Percentiles rank a stretch among this genome's conserved stretches.
These are phyloP conservation scores for Eurystomus glaucurus DNA, from an alignment of 2,797 vertebrate genomes.

Conservation along the genomic window DNA sequence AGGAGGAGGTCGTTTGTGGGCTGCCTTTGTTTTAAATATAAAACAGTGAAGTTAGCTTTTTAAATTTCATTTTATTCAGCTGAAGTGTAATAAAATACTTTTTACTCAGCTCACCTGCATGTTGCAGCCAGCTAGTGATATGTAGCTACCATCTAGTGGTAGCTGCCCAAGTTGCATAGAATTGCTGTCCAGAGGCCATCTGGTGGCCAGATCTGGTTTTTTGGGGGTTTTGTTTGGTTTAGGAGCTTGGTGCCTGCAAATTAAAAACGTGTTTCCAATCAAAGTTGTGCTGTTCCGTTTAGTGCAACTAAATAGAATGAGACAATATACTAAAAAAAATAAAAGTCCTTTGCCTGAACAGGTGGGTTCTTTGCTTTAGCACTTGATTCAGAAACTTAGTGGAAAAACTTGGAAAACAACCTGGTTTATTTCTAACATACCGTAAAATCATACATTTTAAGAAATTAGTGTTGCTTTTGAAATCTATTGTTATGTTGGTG, in stretches of 20 bases:
- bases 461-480: not conserved
- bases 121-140: not conserved
- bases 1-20: rapidly evolving
- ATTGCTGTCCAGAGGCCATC: not conserved
- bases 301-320: not conserved
- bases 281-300: not conserved
- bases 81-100: not conserved
- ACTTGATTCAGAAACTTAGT: not conserved
- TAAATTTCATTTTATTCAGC: not conserved
- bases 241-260: not conserved
- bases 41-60: not conserved
- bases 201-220: not conserved
- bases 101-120: not conserved
- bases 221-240: not conserved
- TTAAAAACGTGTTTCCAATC: not conserved
- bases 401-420: not conserved
- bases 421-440: not conserved
- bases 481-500: not conserved
- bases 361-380: not conserved
- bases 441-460: not conserved
- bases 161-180: constrained; percentile 40
- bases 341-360: not conserved
- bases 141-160: constrained; percentile 79
- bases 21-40: not conserved
- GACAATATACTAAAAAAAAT: not conserved